These are phyloP conservation scores for Carpatolechia fugitivella DNA, from an alignment of 2,888 invertebrate genomes.

Conservation along the genomic window DNA sequence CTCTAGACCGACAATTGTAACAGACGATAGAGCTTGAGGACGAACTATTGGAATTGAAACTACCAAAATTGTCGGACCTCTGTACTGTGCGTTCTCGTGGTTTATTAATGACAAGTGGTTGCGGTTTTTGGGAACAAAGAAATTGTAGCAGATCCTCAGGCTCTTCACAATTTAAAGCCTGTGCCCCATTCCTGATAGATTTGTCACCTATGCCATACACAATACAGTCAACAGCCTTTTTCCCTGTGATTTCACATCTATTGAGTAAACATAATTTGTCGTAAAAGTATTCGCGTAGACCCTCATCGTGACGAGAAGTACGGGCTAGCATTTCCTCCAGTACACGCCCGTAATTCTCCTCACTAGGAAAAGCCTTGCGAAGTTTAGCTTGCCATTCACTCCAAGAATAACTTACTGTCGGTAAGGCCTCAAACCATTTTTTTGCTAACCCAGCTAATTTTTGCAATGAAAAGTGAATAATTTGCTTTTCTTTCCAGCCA, in stretches of 20 bases:
- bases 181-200: constrained; percentile 20
- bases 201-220: constrained; percentile 23
- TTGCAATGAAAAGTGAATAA: not conserved
- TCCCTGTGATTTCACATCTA: constrained; percentile 22
- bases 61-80: not conserved
- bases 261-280: constrained; percentile 22
- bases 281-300: constrained; percentile 21
- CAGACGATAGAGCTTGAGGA: too few species aligned
- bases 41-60: not conserved
- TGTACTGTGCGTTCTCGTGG: too few species aligned
- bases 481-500: too few species aligned
- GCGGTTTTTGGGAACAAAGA: too few species aligned
- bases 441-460: constrained; percentile 22
- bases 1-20: constrained; percentile 10
- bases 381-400: constrained; percentile 24
- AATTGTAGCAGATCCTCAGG: too few species aligned
- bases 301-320: constrained; percentile 13
- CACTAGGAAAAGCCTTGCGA: constrained; percentile 21
- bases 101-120: too few species aligned
- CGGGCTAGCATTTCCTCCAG: constrained; percentile 22
- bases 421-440: constrained; percentile 22
- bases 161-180: too few species aligned
- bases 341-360: constrained; percentile 22
- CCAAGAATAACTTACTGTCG: constrained; percentile 21
- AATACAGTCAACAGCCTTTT: constrained; percentile 28